Base-by-base conservation (phyloP, 2,888 invertebrate genomes). In the Macroteleia sp. region DNA sequence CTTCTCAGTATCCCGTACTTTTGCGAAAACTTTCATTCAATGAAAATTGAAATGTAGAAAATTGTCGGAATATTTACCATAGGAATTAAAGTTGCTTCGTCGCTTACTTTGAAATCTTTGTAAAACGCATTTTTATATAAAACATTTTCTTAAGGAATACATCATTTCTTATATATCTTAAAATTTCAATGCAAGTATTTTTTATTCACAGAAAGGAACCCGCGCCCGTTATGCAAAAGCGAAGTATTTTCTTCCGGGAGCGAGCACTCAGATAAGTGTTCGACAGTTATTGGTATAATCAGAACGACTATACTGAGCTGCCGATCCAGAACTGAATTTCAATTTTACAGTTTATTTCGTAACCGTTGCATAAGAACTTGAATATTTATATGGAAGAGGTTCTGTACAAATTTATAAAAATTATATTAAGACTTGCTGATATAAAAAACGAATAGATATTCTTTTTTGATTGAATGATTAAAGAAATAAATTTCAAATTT, bases 231-330 rank as follows among this genome's bases (percentile, higher is more conserved):
- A 71, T 61, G 73, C 67, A 77, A 73, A 62, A 69, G 61, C 30
- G 48, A 61, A 67, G 67, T 54, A 73, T 67, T 73, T 77, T 69
- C 73, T 39, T 36, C 48, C n/a, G n/a, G 57, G 50, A 67, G 69
- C 50, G 77, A 54, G 71, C 52, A 71, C 66, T 61, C 48, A 62
- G 77, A 77, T 77, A 73, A 77, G 67, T 77, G 59, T 77, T 77
- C 73, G 73, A 77, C 77, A 77, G 66, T 77, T 77, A 77, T 77
- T 77, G 77, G 73, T 77, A 56, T 62, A 73, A 73, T 75, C 48
- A 62, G 12, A 66, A 56, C 56, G 77, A 61, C 41, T 48, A 36
- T 42, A 67, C 56, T 34, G 36, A 59, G 56, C 56, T 61, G 28
- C 34, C 67, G 46, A 61, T 22, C 42, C 50, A 66, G 62, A 66